Base-by-base conservation (phyloP, 1,140 invertebrate genomes). In the Mamestra configurata region DNA sequence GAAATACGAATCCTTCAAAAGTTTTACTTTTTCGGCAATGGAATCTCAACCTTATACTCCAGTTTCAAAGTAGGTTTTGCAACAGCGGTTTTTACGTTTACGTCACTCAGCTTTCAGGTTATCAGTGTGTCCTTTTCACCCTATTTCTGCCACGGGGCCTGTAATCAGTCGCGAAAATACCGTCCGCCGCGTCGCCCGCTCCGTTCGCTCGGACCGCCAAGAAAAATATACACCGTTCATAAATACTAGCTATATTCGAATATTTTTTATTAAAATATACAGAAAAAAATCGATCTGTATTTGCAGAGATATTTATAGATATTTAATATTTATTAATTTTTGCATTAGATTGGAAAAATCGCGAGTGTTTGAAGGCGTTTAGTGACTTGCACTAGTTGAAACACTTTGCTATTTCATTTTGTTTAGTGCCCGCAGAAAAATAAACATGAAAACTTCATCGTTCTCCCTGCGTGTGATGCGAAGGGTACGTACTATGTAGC, bases 381-480 rank as follows among this genome's bases (percentile, higher is more conserved):
- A 35, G 61, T 82, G 59, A 59, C 76, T 68, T 66, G 37, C n/a
- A 68, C 24, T 51, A 77, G 18, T 51, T 68, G 15, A 46, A 66
- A 77, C 76, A 68, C 72, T 83, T 82, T 85, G 35, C 82, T 78
- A 57, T 53, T 40, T 49, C 49, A 18, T 73, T 6, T 57, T 61
- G 79, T 79, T 78, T 4, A 77, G 86, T 88, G 70, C 70, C 79
- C 37, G 35, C 55, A 83, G 75, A 88, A 92, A 90, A 90, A 92
- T 93, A 92, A 93, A 92, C 61, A 97, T 97, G 97, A 97, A 97
- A 96, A 97, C 97, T n/a, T 97, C 97, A 24, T 97, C 97, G 82
- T 97, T 97, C 88, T 97, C 97, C 15, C 95, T 97, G 20, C 96
- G 97, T 81, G 97, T 97, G 80, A 97, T 97, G 97, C 95, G 97